phyloP scores from a whole-genome alignment of 2,797 vertebrate species.

The Rhyacichthys aspro region DNA sequence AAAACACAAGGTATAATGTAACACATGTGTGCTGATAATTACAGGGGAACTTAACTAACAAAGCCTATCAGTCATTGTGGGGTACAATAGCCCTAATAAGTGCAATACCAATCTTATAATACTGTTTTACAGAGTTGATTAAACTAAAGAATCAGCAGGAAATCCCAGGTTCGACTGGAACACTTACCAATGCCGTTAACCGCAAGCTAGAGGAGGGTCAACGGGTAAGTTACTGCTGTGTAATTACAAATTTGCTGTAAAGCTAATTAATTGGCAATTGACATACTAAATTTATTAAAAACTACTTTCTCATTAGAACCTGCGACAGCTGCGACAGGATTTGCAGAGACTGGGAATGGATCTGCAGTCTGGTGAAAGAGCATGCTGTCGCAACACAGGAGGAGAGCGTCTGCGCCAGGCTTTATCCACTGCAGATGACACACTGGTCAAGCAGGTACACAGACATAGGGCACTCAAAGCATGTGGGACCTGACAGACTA shows the following conservation, averaged over 20 bases:
- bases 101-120: neutral
- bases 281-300: neutral
- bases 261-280: neutral
- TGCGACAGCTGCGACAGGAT: slow-evolving; percentile 86
- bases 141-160: slow-evolving; percentile 84
- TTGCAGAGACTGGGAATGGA: slow-evolving; percentile 84
- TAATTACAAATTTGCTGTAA: neutral
- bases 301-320: slow-evolving; percentile 77
- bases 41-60: neutral
- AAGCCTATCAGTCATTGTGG: neutral
- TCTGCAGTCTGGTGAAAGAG: slow-evolving; percentile 91
- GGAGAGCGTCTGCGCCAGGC: slow-evolving; percentile 88
- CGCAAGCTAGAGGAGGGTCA: slow-evolving; percentile 93
- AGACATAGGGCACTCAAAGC: slow-evolving; percentile 17
- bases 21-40: neutral
- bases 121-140: slow-evolving; percentile 79
- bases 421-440: slow-evolving; percentile 85
- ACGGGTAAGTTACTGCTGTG: slow-evolving; percentile 79
- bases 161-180: slow-evolving; percentile 76
- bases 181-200: slow-evolving; percentile 83
- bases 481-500: too few relatives aligned
- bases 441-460: slow-evolving; percentile 89
- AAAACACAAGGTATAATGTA: slow-evolving; percentile 78
- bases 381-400: slow-evolving; percentile 92
- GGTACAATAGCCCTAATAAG: too few relatives aligned